A percentile compares a stretch with the other conserved stretches of the same genome.
Conservation (phyloP, 2,797 vertebrate genomes). For the Danio aesculapii region DNA sequence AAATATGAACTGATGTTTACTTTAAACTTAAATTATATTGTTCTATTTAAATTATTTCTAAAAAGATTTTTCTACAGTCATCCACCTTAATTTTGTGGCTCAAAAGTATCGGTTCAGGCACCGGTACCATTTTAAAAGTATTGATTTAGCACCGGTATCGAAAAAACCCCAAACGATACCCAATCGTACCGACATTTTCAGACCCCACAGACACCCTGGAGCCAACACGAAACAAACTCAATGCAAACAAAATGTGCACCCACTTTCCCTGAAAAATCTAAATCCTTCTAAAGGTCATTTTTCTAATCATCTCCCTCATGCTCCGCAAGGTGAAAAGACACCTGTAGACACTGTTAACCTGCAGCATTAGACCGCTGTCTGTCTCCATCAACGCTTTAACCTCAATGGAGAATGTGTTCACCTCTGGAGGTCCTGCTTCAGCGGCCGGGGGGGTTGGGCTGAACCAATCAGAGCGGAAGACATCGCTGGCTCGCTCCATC, state of each 20-base stretch:
- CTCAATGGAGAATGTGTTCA: conserved; percentile 8
- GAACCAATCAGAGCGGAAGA: conserved; percentile 82
- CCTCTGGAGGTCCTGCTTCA: conserved; percentile 40
- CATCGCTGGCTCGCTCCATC: conserved; percentile 78
- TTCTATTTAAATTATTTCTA: too few species aligned
- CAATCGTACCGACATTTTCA: too few species aligned
- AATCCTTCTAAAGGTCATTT: conserved; percentile 10
- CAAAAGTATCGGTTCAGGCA: too few species aligned
- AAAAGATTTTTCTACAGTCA: too few species aligned
- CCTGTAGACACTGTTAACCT: conserved; percentile 1
- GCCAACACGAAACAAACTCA: too few species aligned
- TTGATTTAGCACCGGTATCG: too few species aligned
- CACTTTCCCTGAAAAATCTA: background rate
- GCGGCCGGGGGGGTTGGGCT: conserved; percentile 67
- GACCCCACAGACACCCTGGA: too few species aligned
- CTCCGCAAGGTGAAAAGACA: conserved; percentile 7
- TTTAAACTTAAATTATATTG: too few species aligned
- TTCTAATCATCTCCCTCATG: background rate
- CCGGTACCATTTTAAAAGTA: too few species aligned
- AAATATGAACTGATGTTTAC: too few species aligned
- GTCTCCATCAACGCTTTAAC: conserved; percentile 19
- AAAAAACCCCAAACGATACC: too few species aligned
- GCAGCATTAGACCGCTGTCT: background rate
- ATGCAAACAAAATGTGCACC: background rate
- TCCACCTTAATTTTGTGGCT: too few species aligned